Conservation (phyloP, 92 coral and sea anemone genomes). For the Metridium senile region DNA sequence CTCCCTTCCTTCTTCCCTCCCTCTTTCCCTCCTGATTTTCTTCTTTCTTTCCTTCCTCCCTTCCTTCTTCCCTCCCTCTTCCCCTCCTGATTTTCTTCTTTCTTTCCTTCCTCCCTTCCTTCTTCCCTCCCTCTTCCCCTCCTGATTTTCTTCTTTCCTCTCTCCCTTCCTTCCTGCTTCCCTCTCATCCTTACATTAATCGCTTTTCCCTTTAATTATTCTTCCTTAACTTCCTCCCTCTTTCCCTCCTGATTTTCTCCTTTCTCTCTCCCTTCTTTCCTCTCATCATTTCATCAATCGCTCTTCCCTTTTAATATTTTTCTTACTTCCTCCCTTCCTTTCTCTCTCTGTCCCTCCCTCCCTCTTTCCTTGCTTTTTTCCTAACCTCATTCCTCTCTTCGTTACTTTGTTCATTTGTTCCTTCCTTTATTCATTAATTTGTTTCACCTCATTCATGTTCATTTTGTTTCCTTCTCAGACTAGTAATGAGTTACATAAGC, state of each 20-base stretch:
- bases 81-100: background rate
- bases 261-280: background rate
- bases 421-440: background rate
- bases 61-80: background rate
- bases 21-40: background rate
- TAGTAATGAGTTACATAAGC: constrained; percentile 53
- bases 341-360: background rate
- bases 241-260: background rate
- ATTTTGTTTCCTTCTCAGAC: no score
- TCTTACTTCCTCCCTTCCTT: background rate
- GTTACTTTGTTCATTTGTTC: background rate
- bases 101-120: background rate
- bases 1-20: background rate
- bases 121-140: background rate
- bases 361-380: background rate
- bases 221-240: background rate
- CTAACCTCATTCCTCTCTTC: background rate
- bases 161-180: background rate
- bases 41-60: background rate
- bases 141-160: background rate
- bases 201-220: background rate
- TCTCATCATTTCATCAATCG: background rate
- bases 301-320: background rate
- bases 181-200: background rate
- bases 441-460: no score